Base-by-base conservation (phyloP, 2,888 invertebrate genomes). In the Cryptosula pallasiana region DNA sequence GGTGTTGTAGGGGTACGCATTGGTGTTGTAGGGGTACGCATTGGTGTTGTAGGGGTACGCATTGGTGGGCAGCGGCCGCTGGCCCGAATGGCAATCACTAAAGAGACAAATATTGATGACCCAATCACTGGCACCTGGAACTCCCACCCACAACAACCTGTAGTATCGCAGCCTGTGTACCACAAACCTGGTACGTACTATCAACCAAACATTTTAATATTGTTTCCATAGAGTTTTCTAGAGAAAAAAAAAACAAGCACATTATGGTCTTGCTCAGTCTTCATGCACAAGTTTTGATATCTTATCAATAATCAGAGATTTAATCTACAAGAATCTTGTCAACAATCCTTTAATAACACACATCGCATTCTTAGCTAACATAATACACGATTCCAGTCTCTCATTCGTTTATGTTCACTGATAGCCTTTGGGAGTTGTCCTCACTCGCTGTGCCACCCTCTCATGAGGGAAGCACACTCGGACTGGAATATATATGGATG, bases 71-170 rank as follows among this genome's bases (percentile, higher is more conserved):
- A 45, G 20, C 5, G 45, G 45, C 45, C 45, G 5, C 5, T 45
- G 9, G 20, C 20, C 9, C 45, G 63, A 27, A 63, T 63, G 63
- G 20, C 63, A 16, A 27, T 63, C 27, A 63, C 63, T 29, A 63
- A 63, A n/a, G 63, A 63, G 32, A 63, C 63, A 5, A 63, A 63
- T 34, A 63, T 63, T 32, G 63, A 63, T 63, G 63, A 63, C 5
- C 63, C 63, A 32, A n/a, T 63, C 32, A 45, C 20, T 5, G 13
- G 25, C 5, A 63, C 13, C 32, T 5, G 63, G 5, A 29, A 32
- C 29, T 2, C 5, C 32, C 63, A 63, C 32, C 63, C 20, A 20
- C 20, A 63, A 25, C 63, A 16, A 16, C 32, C 63, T 29, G 32
- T 32, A 13, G 9, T 32, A 27, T 9, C 32, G 16, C 63, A 63